phyloP scores from a whole-genome alignment of 2,797 vertebrate species.

The Myiothlypis coronata region DNA sequence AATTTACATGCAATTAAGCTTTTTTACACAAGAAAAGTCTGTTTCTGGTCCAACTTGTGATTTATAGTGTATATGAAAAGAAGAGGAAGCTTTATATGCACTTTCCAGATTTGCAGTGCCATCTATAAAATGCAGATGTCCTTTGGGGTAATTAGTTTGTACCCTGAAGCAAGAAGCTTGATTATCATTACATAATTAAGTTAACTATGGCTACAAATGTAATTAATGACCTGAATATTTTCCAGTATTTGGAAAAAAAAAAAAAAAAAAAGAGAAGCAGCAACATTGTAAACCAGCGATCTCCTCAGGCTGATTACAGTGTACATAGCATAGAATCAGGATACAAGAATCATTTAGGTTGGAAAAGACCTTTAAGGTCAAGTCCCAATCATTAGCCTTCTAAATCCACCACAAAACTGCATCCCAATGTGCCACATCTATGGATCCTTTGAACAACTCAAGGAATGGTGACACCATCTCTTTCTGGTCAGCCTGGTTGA shows the following conservation, averaged over 20 bases:
- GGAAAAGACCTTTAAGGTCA: not conserved
- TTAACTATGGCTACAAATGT: not conserved
- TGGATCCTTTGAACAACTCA: not conserved
- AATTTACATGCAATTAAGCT: not conserved
- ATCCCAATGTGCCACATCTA: rapidly evolving
- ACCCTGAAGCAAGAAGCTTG: not conserved
- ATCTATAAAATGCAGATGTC: not conserved
- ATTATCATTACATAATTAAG: not conserved
- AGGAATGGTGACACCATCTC: too few species aligned
- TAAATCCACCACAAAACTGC: not conserved
- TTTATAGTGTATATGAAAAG: not conserved
- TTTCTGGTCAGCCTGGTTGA: not conserved
- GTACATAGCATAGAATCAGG: not conserved
- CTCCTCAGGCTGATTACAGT: not conserved
- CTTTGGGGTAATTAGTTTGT: not conserved
- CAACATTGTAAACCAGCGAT: not conserved
- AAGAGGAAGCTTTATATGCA: not conserved
- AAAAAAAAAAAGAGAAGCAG: too few species aligned
- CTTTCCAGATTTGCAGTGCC: not conserved
- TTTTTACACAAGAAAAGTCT: not conserved
- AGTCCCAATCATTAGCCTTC: not conserved
- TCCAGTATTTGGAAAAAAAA: not conserved
- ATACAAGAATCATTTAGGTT: not conserved
- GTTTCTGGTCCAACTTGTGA: not conserved
- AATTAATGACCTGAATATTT: not conserved